Evolutionary conservation across 2,113 vertebrate genomes (phyloP), one percentile per base, ranked within the genome.

Genomic region (Nanorana parkeri): DNA sequence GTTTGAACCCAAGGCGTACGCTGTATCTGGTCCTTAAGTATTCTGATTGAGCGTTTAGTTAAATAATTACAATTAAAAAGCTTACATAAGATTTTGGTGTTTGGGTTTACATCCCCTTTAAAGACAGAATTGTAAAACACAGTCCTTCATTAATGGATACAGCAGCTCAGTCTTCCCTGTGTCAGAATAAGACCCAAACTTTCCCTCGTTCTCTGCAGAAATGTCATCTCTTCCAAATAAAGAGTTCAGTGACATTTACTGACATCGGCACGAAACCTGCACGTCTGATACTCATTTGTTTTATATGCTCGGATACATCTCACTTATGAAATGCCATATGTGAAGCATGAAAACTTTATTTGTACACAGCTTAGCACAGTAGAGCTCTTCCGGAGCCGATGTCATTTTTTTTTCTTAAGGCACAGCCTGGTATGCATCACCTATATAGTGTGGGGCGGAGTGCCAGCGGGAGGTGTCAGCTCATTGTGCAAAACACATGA

Each of bases 401-500:
- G 3, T 76, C 86, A 86, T 68, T 77, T 65, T 23, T 84, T 68
- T 77, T 65, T 23, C 84, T 77, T 41, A 73, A 78, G 80, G 77
- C 85, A 63, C 74, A 80, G 75, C 47, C 69, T 52, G 78, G 61
- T 78, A 13, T 81, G 72, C 66, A 84, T 41, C 15, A 24, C 3
- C 77, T 77, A 84, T 64, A 80, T 68, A 72, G 41, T 2, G 20
- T 29, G 29, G 83, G 86, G 86, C 28, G 71, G 26, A 7, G 17
- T 86, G 87, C 88, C 29, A 68, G 26, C 26, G 76, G 47, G 29
- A 68, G 19, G 85, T 78, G 77, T 51, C 55, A 82, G 0, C 4
- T 17, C 67, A 10, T 85, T 86, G 86, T 87, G 84, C 73, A 83
- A 20, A 83, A 60, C 52, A 28, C 55, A 24, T 69, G 28, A 84